A percentile compares a stretch with the other conserved stretches of the same genome.
Conservation (phyloP, 2,888 invertebrate species). For the Ethmia dodecea region DNA sequence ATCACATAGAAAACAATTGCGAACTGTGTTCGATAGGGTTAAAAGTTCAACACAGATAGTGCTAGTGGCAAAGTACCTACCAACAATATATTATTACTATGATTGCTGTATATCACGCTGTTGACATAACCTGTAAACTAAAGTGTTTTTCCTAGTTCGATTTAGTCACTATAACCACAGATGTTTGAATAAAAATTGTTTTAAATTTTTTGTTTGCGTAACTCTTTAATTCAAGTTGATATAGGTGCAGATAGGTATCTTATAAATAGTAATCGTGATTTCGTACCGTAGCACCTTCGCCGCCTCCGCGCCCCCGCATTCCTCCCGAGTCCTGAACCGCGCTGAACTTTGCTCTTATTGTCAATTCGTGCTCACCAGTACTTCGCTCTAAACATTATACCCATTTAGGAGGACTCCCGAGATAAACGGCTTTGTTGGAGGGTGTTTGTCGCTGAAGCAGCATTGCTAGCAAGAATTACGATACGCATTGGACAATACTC, state of each 20-base stretch:
- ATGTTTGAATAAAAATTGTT: too few relatives aligned
- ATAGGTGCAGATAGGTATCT: conserved; percentile 48
- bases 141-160: too few relatives aligned
- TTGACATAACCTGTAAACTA: too few relatives aligned
- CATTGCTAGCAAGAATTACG: conserved; percentile 34
- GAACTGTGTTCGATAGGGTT: too few relatives aligned
- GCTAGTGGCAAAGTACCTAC: too few relatives aligned
- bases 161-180: too few relatives aligned
- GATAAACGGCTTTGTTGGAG: conserved; percentile 47
- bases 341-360: conserved; percentile 77
- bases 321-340: conserved; percentile 69
- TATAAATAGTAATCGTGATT: conserved; percentile 71
- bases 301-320: conserved; percentile 63
- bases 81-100: too few relatives aligned
- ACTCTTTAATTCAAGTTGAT: conserved; percentile 25
- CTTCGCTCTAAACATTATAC: conserved; percentile 51
- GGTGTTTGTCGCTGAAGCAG: conserved; percentile 36
- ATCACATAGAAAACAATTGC: too few relatives aligned
- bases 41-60: too few relatives aligned
- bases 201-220: too few relatives aligned
- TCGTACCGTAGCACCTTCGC: conserved; percentile 54
- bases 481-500: conserved; percentile 25
- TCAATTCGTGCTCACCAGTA: conserved; percentile 70
- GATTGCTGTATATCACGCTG: too few relatives aligned
- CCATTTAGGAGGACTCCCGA: conserved; percentile 41